Evolutionary conservation across 2,797 vertebrate genomes (phyloP).

Genomic region (Mareca penelope): DNA sequence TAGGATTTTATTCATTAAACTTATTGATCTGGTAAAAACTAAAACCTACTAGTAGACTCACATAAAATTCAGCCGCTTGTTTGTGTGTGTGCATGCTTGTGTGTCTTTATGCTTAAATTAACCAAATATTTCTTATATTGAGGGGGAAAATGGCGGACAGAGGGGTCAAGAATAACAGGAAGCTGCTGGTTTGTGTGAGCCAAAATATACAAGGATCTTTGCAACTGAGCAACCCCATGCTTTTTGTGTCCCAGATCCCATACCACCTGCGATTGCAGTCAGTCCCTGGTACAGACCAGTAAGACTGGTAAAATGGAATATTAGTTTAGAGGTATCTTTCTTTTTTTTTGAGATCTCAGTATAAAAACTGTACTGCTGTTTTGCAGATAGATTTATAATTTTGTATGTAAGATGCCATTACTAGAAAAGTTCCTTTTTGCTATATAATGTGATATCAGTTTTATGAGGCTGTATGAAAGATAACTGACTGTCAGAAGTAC

Average conservation of each 20-base stretch:
- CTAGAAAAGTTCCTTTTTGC: not conserved
- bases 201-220: not conserved
- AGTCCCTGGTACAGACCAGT: not conserved
- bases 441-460: not conserved
- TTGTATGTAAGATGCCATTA: not conserved
- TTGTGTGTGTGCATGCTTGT: not conserved
- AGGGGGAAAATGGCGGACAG: not conserved
- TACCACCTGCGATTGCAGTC: not conserved
- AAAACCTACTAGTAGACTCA: not conserved
- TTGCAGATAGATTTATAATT: not conserved
- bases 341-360: not conserved
- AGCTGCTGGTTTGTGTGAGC: not conserved
- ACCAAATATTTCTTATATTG: not conserved
- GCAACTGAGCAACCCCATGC: not conserved
- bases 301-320: not conserved
- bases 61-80: not conserved
- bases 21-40: not conserved
- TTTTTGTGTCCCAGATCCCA: not conserved
- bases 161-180: not conserved
- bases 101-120: not conserved
- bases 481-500: not conserved
- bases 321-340: not conserved
- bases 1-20: not conserved
- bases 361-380: not conserved
- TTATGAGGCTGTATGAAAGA: not conserved